A percentile compares a stretch with the other conserved stretches of the same genome.
Evolutionary conservation across 2,113 vertebrate genomes (phyloP).

Genomic region (Chiloscyllium plagiosum): DNA sequence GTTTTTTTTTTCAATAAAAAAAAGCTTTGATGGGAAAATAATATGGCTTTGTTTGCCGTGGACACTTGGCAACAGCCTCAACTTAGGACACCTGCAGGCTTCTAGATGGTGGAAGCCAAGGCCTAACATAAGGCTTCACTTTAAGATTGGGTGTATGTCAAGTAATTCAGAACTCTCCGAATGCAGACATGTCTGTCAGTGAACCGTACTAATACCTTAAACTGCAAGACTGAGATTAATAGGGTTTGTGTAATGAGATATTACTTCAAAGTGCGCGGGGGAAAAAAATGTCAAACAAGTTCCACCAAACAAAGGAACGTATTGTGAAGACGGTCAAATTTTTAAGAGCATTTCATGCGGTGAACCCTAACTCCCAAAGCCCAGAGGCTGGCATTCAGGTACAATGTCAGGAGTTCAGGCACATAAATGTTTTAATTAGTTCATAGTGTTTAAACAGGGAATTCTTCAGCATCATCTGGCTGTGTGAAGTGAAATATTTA

Average conservation of each 20-base stretch:
- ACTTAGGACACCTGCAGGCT: not conserved
- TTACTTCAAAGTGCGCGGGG: not conserved
- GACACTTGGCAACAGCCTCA: not conserved
- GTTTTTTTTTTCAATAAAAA: not conserved
- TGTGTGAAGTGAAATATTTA: not conserved
- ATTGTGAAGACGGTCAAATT: not conserved
- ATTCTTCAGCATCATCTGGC: not conserved
- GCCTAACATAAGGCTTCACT: slow-evolving; percentile 24
- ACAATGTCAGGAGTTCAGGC: slow-evolving; percentile 2
- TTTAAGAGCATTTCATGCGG: not conserved
- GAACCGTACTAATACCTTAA: not conserved
- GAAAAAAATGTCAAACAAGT: not conserved
- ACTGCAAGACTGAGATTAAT: not conserved
- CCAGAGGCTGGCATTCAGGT: not conserved
- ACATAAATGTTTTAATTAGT: slow-evolving; percentile 6
- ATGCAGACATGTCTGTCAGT: not conserved
- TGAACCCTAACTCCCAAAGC: slow-evolving; percentile 1
- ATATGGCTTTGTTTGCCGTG: not conserved
- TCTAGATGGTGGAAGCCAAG: not conserved
- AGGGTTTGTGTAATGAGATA: not conserved
- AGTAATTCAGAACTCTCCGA: not conserved
- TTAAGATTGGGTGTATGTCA: not conserved
- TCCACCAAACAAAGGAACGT: slow-evolving; percentile 9
- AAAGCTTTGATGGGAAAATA: slow-evolving; percentile 26
- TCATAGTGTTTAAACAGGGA: not conserved